These are phyloP conservation scores for Proctacanthus coquilletti DNA, from an alignment of 1,140 invertebrate species.

Conservation along the genomic window DNA sequence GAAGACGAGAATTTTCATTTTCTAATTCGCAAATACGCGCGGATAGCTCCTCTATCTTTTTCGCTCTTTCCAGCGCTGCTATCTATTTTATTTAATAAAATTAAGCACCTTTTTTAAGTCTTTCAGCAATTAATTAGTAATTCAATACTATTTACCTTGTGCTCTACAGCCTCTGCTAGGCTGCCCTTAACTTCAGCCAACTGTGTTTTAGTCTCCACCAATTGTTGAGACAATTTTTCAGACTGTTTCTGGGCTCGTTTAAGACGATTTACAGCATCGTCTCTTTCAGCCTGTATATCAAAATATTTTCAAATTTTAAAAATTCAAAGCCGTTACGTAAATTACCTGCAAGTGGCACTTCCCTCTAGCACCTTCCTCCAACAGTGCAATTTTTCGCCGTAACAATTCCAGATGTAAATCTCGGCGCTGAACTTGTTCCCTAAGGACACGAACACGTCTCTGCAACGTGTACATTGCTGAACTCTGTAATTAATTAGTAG, in stretches of 20 bases:
- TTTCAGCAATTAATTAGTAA: slow-evolving; percentile 2
- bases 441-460: slow-evolving; percentile 56
- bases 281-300: slow-evolving; percentile 46
- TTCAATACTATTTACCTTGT: slow-evolving; percentile 45
- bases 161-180: slow-evolving; percentile 64
- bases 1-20: slow-evolving; percentile 21
- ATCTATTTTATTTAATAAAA: slow-evolving; percentile 36
- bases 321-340: not conserved
- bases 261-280: slow-evolving; percentile 54
- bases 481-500: slow-evolving; percentile 39
- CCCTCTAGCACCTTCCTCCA: slow-evolving; percentile 56
- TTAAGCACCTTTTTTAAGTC: slow-evolving; percentile 1
- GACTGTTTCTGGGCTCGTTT: slow-evolving; percentile 63
- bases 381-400: slow-evolving; percentile 66
- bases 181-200: slow-evolving; percentile 62
- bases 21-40: slow-evolving; percentile 25
- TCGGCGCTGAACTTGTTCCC: slow-evolving; percentile 78
- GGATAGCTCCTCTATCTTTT: slow-evolving; percentile 70
- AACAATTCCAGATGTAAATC: slow-evolving; percentile 82
- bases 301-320: not conserved
- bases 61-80: slow-evolving; percentile 58
- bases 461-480: slow-evolving; percentile 73
- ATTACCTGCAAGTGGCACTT: slow-evolving; percentile 38
- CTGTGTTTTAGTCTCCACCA: slow-evolving; percentile 52
- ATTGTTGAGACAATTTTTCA: slow-evolving; percentile 53